Evolutionary conservation across 2,797 vertebrate genomes (phyloP).

Genomic region (Knipowitschia caucasica): DNA sequence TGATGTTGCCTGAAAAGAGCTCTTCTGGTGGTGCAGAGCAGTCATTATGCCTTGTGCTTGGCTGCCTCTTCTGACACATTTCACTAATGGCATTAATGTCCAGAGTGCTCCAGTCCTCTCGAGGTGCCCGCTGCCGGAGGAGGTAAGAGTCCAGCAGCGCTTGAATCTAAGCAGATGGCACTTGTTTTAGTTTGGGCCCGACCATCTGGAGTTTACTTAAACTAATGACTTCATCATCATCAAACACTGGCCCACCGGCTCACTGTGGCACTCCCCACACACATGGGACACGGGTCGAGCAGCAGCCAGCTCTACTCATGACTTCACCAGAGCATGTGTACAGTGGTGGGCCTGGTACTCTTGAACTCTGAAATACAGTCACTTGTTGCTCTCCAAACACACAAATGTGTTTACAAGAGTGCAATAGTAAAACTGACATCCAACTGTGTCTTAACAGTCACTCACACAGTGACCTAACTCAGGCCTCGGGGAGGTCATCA

Average conservation of each 20-base stretch:
- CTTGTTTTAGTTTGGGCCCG: conserved; percentile 78
- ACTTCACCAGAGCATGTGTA: conserved; percentile 33
- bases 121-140: conserved; percentile 65
- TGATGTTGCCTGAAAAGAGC: conserved; percentile 37
- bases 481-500: conserved; percentile 58
- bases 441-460: conserved; percentile 62
- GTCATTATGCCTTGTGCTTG: conserved; percentile 73
- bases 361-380: conserved; percentile 33
- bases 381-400: conserved; percentile 33
- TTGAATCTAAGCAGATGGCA: conserved; percentile 84
- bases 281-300: conserved; percentile 37
- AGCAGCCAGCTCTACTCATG: conserved; percentile 43
- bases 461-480: conserved; percentile 69
- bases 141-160: conserved; percentile 64
- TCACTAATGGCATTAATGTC: conserved; percentile 79
- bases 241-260: conserved; percentile 72
- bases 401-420: conserved; percentile 58
- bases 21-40: conserved; percentile 54
- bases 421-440: conserved; percentile 63
- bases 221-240: conserved; percentile 84
- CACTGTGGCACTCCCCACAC: conserved; percentile 66
- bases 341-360: conserved; percentile 5
- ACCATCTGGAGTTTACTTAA: conserved; percentile 82
- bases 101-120: conserved; percentile 59
- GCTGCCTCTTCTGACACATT: conserved; percentile 80